Conservation (phyloP, 2,113 vertebrate species). For the Mesoclemmys tuberculata region DNA sequence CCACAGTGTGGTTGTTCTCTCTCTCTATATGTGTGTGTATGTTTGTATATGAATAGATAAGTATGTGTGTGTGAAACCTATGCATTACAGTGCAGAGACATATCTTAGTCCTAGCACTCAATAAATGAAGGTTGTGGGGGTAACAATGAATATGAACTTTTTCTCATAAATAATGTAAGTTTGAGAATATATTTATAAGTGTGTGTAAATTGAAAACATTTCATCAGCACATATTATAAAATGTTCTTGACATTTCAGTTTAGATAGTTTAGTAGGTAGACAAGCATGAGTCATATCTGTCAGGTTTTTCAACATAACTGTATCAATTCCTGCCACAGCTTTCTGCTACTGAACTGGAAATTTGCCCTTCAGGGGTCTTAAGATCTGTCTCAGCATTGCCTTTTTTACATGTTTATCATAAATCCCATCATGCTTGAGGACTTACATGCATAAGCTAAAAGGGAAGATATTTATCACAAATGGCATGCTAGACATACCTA, state of each 20-base stretch:
- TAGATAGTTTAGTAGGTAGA: slow-evolving; percentile 1
- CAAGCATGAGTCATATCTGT: background rate
- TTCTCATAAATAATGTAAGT: background rate
- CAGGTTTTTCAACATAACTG: background rate
- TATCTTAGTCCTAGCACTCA: background rate
- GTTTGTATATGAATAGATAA: background rate
- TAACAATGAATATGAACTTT: background rate
- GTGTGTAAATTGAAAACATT: slow-evolving; percentile 1
- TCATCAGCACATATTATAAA: background rate
- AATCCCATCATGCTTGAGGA: background rate
- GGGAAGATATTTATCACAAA: slow-evolving; percentile 33
- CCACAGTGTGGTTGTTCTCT: background rate
- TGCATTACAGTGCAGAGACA: background rate
- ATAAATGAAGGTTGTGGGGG: background rate
- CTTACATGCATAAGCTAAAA: slow-evolving; percentile 10
- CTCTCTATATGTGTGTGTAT: background rate
- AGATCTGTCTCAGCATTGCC: slow-evolving; percentile 16
- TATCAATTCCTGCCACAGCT: slow-evolving; percentile 4
- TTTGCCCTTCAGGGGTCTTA: background rate
- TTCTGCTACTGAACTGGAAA: slow-evolving; percentile 1
- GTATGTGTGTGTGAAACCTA: background rate
- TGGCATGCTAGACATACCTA: background rate
- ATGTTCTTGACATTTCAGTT: slow-evolving; percentile 36
- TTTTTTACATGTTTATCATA: slow-evolving; percentile 25
- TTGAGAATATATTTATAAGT: background rate